Conservation (phyloP, 2,888 invertebrate genomes). For the Meteorus colon region DNA sequence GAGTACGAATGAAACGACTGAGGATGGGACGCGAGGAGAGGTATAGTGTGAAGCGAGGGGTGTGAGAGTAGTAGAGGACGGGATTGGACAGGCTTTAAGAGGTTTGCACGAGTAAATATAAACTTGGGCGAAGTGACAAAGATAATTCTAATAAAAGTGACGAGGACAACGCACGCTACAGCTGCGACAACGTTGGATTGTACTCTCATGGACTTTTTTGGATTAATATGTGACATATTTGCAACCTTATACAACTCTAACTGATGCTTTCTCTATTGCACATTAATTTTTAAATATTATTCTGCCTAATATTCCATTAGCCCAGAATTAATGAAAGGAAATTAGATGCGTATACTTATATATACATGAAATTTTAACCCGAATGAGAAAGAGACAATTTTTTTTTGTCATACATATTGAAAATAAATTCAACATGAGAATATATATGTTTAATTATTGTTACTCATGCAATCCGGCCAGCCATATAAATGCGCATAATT, state of each 20-base stretch:
- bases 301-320: background rate
- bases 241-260: conserved; percentile 67
- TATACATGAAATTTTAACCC: background rate
- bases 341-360: too few relatives aligned
- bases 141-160: conserved; percentile 74
- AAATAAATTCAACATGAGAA: conserved; percentile 7
- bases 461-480: background rate
- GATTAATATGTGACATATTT: conserved; percentile 73
- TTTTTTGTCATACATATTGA: background rate
- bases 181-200: conserved; percentile 53
- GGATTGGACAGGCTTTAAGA: conserved; percentile 66
- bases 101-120: conserved; percentile 72
- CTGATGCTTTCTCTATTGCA: conserved; percentile 54
- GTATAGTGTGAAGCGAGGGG: conserved; percentile 25
- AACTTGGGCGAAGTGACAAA: conserved; percentile 72
- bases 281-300: background rate
- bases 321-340: too few relatives aligned
- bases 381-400: background rate
- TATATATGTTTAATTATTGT: background rate
- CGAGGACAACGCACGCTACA: conserved; percentile 57
- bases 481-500: conserved; percentile 7
- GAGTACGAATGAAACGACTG: conserved; percentile 42
- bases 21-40: background rate
- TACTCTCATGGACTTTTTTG: conserved; percentile 64
- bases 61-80: conserved; percentile 37